Evolutionary conservation across 2,113 vertebrate genomes (phyloP).

Genomic region (Myrmecophaga tridactyla): DNA sequence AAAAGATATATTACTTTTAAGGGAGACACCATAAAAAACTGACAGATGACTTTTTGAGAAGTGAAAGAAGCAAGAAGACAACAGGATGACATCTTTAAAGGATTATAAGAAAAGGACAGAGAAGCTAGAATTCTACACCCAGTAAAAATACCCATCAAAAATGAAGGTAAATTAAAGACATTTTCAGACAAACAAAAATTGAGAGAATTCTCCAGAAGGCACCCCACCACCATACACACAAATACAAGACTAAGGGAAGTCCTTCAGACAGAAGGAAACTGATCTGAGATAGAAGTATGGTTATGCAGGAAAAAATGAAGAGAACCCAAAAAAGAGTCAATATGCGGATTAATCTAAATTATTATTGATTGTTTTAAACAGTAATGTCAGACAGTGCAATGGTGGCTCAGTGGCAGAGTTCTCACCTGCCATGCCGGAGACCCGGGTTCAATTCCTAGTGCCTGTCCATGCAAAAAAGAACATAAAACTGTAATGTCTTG

Average conservation of each 20-base stretch:
- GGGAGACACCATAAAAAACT: background rate
- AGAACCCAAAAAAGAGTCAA: background rate
- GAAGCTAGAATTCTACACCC: background rate
- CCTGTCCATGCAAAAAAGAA: too few relatives aligned
- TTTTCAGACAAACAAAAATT: background rate
- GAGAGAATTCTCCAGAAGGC: background rate
- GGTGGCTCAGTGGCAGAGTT: too few relatives aligned
- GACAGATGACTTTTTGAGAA: constrained; percentile 36
- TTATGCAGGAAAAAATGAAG: background rate
- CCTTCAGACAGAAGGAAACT: background rate
- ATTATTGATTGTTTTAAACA: too few relatives aligned
- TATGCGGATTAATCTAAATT: constrained; percentile 1
- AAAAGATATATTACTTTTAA: background rate
- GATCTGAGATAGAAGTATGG: background rate
- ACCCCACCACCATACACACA: background rate
- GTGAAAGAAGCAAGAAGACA: background rate
- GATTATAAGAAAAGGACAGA: background rate
- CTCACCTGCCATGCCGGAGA: too few relatives aligned
- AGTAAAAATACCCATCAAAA: constrained; percentile 19
- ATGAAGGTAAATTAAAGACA: background rate
- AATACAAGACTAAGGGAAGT: background rate
- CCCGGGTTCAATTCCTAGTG: too few relatives aligned
- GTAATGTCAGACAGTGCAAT: too few relatives aligned
- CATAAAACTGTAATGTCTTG: background rate
- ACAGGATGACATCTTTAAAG: background rate